Percentiles rank a stretch among this genome's conserved stretches.
These are phyloP conservation scores for Campylomormyrus tamandua DNA, from an alignment of 2,113 vertebrate genomes.

Conservation along the genomic window DNA sequence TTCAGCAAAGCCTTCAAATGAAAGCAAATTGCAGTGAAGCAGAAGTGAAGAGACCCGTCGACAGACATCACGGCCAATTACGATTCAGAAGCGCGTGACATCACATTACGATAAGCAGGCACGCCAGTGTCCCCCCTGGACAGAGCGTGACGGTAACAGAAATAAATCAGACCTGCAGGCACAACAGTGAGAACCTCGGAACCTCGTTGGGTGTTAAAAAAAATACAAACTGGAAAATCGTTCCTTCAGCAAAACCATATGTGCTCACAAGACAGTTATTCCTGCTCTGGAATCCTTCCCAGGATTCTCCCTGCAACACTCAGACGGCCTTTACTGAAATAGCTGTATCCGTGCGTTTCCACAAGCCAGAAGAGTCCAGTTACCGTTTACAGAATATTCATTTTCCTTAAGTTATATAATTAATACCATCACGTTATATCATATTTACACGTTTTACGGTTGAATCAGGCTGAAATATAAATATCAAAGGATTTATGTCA, in stretches of 20 bases:
- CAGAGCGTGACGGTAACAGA: neutral
- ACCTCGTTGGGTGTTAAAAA: slow-evolving; percentile 9
- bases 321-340: slow-evolving; percentile 40
- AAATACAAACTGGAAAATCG: slow-evolving; percentile 38
- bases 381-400: slow-evolving; percentile 26
- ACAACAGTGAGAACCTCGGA: neutral
- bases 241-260: slow-evolving; percentile 48
- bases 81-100: neutral
- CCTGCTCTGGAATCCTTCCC: slow-evolving; percentile 48
- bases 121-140: neutral
- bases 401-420: neutral
- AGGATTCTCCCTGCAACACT: slow-evolving; percentile 46
- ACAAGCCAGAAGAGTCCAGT: slow-evolving; percentile 33
- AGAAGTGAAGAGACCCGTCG: neutral
- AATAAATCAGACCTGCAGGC: neutral
- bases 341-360: slow-evolving; percentile 49
- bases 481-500: neutral
- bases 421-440: slow-evolving; percentile 27
- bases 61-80: neutral
- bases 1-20: neutral
- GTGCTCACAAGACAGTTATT: slow-evolving; percentile 42
- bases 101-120: neutral
- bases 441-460: slow-evolving; percentile 22
- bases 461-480: neutral
- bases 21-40: neutral